These are phyloP conservation scores for Trogon melanurus DNA, from an alignment of 2,113 vertebrate genomes.

Conservation along the genomic window DNA sequence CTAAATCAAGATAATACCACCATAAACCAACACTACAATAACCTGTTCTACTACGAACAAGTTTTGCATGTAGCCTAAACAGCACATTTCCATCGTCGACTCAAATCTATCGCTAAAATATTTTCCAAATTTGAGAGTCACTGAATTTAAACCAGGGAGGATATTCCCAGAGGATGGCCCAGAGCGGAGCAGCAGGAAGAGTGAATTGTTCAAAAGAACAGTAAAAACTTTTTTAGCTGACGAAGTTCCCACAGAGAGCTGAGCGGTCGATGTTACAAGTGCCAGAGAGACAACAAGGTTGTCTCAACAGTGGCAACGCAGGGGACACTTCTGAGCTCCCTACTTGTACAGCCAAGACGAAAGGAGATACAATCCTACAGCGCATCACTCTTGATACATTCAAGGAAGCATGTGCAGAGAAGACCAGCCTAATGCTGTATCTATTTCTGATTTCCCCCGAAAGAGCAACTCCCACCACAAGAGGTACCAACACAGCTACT, in stretches of 20 bases:
- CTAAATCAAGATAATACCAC: slow-evolving; percentile 1
- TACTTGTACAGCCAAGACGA: not conserved
- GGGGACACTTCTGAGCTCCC: not conserved
- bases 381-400: fast-evolving
- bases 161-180: not conserved
- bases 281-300: not conserved
- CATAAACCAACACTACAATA: not conserved
- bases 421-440: fast-evolving
- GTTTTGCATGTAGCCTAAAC: not conserved
- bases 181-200: not conserved
- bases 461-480: not conserved
- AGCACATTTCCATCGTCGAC: not conserved
- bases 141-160: not conserved
- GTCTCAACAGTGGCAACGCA: not conserved
- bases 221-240: not conserved
- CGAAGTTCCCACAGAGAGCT: not conserved
- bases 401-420: not conserved
- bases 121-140: not conserved
- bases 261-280: not conserved
- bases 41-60: not conserved
- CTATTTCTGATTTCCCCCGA: not conserved
- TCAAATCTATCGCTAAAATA: not conserved
- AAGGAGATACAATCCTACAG: not conserved
- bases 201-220: not conserved
- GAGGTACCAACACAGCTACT: not conserved